Percentiles rank a stretch among this genome's conserved stretches.
Evolutionary conservation across 2,797 vertebrate genomes (phyloP).

Genomic region (Poeciliopsis paucimaculata): DNA sequence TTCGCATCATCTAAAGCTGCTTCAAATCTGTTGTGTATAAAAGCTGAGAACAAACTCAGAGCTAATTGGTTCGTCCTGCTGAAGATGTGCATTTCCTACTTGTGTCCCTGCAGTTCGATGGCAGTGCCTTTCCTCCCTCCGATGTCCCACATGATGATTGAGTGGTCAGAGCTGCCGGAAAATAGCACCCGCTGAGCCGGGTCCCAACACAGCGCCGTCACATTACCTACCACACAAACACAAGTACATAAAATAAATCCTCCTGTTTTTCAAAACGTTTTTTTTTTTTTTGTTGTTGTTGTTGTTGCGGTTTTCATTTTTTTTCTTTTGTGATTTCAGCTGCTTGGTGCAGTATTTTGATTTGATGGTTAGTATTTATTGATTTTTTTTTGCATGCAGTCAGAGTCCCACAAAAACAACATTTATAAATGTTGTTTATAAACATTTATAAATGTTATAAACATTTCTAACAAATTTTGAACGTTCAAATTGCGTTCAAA

Average conservation of each 20-base stretch:
- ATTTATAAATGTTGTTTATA: neutral
- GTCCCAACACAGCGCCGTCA: constrained; percentile 97
- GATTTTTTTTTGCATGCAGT: neutral
- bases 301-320: no score
- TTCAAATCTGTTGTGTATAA: neutral
- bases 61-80: neutral
- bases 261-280: no score
- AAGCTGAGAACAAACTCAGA: neutral
- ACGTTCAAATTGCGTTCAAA: no score
- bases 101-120: constrained; percentile 97
- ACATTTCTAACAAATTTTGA: no score
- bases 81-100: constrained; percentile 76
- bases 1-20: neutral
- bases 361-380: neutral
- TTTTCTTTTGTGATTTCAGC: neutral
- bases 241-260: constrained; percentile 8
- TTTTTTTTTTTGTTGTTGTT: no score
- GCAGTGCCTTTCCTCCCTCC: constrained; percentile 97
- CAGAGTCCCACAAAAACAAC: neutral
- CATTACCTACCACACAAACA: constrained; percentile 82
- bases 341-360: neutral
- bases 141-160: constrained; percentile 99
- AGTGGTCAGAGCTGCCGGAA: constrained; percentile 96
- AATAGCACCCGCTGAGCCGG: constrained; percentile 92
- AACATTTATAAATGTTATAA: no score